Evolutionary conservation across 2,888 invertebrate species (phyloP), one percentile per base, ranked within the genome.

Genomic region (Brachylomia viminalis): DNA sequence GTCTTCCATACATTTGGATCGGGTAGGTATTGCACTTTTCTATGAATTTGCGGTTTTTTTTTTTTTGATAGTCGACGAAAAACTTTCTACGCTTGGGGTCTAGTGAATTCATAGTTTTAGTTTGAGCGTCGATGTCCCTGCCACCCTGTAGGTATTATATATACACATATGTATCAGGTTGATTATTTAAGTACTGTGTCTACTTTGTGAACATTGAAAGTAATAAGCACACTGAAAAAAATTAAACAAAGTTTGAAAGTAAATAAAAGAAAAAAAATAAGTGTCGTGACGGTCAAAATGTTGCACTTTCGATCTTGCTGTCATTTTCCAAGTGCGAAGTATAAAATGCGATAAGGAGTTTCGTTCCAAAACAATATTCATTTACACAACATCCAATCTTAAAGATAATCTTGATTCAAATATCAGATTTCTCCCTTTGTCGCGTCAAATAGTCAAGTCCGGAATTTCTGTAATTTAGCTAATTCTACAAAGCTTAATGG

Each of bases 391-490:
- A 20, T 61, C 17, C 2, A 56, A 49, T 64, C 27, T 38, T 27
- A 49, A 33, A 17, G 13, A 62, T 33, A 45, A 27, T 33, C 30
- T 54, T 54, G 13, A 54, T 42, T 49, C 13, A 30, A 49, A 30
- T 45, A 7, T 27, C 75, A 15, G 7, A 56, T 73, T 56, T 58
- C 27, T 33, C 33, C 0, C 23, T 27, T 38, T 64, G 42, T 23
- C 47, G 17, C 38, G 6, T 27, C 20, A 13, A 49, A 42, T 71
- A 33, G 10, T 52, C 20, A 27, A 30, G 10, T n/a, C 2, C 10
- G 17, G 15, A 69, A 54, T 59, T 33, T 62, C 8, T 15, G 23
- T 81, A 45, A 81, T 74, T 81, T 49, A 5, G 47, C 47, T 20
- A 49, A 56, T 49, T 77, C 23, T 33, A 52, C 56, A 49, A 62